Evolutionary conservation across 2,888 invertebrate species (phyloP).

Genomic region (Parapristionchus giblindavisi): DNA sequence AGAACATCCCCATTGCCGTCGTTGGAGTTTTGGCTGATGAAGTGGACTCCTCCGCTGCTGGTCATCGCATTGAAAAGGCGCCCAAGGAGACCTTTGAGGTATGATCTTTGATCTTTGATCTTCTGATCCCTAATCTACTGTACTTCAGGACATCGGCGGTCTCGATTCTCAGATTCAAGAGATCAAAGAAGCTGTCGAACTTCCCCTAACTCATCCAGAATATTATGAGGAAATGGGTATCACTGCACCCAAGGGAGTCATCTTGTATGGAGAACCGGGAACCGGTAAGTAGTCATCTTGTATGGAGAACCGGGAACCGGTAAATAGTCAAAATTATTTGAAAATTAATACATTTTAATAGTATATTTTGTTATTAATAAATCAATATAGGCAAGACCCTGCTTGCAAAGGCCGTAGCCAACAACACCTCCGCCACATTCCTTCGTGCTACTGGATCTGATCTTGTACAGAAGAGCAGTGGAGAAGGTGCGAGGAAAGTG

Average conservation of each 20-base stretch:
- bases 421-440: slow-evolving; percentile 99
- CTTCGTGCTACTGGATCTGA: slow-evolving; percentile 98
- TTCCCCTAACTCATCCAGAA: slow-evolving; percentile 97
- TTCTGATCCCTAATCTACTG: background rate
- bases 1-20: slow-evolving; percentile 40
- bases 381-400: slow-evolving; percentile 85
- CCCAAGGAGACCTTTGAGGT: slow-evolving; percentile 55
- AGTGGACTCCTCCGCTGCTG: slow-evolving; percentile 53
- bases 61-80: slow-evolving; percentile 61
- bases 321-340: background rate
- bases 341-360: too few species aligned
- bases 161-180: slow-evolving; percentile 85
- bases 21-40: slow-evolving; percentile 81
- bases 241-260: slow-evolving; percentile 97
- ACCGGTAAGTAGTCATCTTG: slow-evolving; percentile 75
- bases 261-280: slow-evolving; percentile 95
- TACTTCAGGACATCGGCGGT: slow-evolving; percentile 77
- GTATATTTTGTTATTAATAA: background rate
- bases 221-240: slow-evolving; percentile 99
- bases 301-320: background rate
- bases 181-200: slow-evolving; percentile 87
- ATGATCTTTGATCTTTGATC: background rate
- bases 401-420: slow-evolving; percentile 97
- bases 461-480: slow-evolving; percentile 93
- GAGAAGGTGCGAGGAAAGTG: slow-evolving; percentile 98